phyloP scores from a whole-genome alignment of 2,113 vertebrate genomes.

The Proteles cristata region DNA sequence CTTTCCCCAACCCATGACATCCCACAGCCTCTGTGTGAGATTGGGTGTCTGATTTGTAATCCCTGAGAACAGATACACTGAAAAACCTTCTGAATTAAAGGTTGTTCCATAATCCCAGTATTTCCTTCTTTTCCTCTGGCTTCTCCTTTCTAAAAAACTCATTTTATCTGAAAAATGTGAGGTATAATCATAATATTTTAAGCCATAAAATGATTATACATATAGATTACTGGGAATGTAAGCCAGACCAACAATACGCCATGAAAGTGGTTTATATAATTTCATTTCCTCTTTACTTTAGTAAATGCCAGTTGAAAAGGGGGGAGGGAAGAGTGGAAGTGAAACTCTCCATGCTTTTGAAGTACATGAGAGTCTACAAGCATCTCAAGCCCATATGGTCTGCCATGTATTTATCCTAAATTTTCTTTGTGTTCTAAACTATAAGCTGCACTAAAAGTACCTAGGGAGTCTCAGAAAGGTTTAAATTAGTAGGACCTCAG shows the following conservation, averaged over 20 bases:
- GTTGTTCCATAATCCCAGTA: background rate
- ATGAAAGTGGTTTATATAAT: conserved; percentile 63
- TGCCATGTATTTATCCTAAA: background rate
- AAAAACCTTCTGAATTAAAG: background rate
- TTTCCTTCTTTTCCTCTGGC: conserved; percentile 9
- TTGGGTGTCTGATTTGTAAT: background rate
- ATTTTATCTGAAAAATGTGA: conserved; percentile 65
- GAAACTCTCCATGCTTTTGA: conserved; percentile 48
- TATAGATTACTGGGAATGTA: conserved; percentile 59
- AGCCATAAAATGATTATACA: conserved; percentile 65
- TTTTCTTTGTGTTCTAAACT: conserved; percentile 39
- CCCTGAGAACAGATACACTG: background rate
- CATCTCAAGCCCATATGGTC: conserved; percentile 26
- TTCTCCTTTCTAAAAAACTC: conserved; percentile 27
- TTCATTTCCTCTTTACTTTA: conserved; percentile 73
- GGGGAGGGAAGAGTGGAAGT: background rate
- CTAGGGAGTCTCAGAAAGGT: background rate
- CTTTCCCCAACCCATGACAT: background rate
- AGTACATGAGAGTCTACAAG: background rate
- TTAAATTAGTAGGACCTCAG: background rate
- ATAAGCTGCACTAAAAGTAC: background rate
- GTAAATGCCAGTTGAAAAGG: conserved; percentile 68
- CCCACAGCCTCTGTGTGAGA: background rate
- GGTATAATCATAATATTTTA: conserved; percentile 67
- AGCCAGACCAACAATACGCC: conserved; percentile 61